Evolutionary conservation across 2,113 vertebrate species (phyloP).

Genomic region (Tricholaema leucomelas): DNA sequence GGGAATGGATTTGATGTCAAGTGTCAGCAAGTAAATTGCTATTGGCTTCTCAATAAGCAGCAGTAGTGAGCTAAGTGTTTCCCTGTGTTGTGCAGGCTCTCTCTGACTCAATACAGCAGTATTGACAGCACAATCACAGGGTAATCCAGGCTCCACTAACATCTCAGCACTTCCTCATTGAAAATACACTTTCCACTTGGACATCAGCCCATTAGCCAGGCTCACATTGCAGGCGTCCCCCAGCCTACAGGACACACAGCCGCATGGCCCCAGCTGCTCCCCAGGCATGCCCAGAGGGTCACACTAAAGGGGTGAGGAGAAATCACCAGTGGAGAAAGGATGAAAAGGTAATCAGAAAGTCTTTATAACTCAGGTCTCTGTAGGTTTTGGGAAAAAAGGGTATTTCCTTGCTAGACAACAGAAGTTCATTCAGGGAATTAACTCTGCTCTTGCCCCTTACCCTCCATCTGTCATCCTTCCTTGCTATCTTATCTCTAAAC

Average conservation of each 20-base stretch:
- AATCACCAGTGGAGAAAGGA: constrained; percentile 57
- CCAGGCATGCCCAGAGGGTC: constrained; percentile 14
- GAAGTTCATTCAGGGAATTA: constrained; percentile 35
- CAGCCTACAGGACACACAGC: background rate
- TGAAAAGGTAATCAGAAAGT: constrained; percentile 66
- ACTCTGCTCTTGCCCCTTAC: constrained; percentile 25
- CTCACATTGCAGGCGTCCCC: background rate
- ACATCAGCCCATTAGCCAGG: constrained; percentile 68
- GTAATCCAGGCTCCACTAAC: constrained; percentile 86
- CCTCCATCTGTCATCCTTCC: background rate
- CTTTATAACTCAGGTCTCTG: constrained; percentile 63
- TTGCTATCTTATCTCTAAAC: background rate
- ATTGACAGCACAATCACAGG: constrained; percentile 97
- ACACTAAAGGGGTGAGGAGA: constrained; percentile 53
- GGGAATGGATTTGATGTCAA: constrained; percentile 79
- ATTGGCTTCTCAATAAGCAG: constrained; percentile 99
- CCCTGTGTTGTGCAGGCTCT: constrained; percentile 85
- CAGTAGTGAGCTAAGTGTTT: constrained; percentile 85
- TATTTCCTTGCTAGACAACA: constrained; percentile 38
- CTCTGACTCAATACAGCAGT: constrained; percentile 89
- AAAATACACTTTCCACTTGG: constrained; percentile 77
- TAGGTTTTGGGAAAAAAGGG: constrained; percentile 14
- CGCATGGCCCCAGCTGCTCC: background rate
- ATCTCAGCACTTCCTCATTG: constrained; percentile 77
- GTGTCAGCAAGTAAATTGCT: constrained; percentile 97